Evolutionary conservation across 2,113 vertebrate species (phyloP).

Genomic region (Pachyramphus minor): DNA sequence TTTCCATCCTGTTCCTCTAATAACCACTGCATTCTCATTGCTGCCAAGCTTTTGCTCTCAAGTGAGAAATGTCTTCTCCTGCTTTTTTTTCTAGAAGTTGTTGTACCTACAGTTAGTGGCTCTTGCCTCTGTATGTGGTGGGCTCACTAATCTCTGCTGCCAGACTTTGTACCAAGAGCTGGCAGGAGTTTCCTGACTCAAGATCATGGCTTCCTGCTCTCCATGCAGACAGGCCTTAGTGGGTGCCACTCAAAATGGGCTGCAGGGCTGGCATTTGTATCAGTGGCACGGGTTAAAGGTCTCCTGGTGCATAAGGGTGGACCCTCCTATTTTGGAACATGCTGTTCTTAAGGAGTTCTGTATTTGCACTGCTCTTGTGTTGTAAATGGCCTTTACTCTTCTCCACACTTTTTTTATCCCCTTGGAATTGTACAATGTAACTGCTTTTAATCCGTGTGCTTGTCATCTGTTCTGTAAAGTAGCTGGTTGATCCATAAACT

Average conservation of each 20-base stretch:
- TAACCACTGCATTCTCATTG: background rate
- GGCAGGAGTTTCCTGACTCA: background rate
- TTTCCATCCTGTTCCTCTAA: background rate
- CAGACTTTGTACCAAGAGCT: background rate
- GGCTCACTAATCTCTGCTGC: background rate
- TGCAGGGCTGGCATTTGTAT: background rate
- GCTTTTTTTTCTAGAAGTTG: background rate
- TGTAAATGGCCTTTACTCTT: background rate
- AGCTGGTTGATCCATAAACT: background rate
- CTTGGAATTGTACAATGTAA: background rate
- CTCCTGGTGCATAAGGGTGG: background rate
- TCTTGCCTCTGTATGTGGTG: background rate
- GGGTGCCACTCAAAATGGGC: background rate
- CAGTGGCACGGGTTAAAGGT: fast-evolving
- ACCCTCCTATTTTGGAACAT: background rate
- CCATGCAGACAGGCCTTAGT: background rate
- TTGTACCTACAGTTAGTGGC: background rate
- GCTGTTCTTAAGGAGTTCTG: background rate
- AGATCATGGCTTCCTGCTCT: background rate
- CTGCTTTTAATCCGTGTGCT: background rate
- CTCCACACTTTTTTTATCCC: background rate
- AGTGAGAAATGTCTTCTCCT: background rate
- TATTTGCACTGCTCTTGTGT: background rate
- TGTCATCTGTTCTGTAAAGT: background rate
- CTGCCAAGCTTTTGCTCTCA: background rate